Evolutionary conservation across 2,888 invertebrate genomes (phyloP), one percentile per base, ranked within the genome.

Genomic region (Encarsia formosa): DNA sequence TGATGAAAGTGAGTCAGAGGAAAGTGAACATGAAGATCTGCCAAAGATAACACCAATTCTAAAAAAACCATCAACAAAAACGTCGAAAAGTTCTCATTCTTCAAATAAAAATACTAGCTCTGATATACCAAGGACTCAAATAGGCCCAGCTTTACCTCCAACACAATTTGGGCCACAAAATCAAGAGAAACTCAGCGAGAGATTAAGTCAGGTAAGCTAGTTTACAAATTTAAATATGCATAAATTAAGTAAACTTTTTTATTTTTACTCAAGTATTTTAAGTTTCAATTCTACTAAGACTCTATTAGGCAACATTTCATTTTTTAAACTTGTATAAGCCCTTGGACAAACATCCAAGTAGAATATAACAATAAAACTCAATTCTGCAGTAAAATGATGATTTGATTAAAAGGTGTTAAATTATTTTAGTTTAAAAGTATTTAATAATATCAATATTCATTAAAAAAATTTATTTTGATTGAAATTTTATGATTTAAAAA

Each of bases 1-100:
- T 35, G 78, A 78, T 34, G 78, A 78, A 24, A 72, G 68, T 35
- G 74, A 74, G 32, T 67, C 71, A 2, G 70, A 71, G 11, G 62
- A 59, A 9, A 66, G 68, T 18, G 65, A 68, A 4, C 62, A 59
- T 16, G 65, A 54, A 19, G 45, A 57, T 3, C 5, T 11, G 6
- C 24, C 13, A n/a, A 40, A 40, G 9, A 22, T 24, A 15, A 5
- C 22, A 5, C 34, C 47, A 2, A 24, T 13, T 23, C 19, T 34
- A 4, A 55, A 52, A 22, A 55, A 52, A 16, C n/a, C 43, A 1
- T 40, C 32, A 11, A 3, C 15, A 5, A 53, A 44, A 34, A 38
- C 38, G 4, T 9, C n/a, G 18, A 52, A 46, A 31, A 39, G 38
- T 8, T 31, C 49, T 18, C 45, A 54, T 24, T 11, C 16, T 13